A percentile compares a stretch with the other conserved stretches of the same genome.
These are phyloP conservation scores for Paragorgia papillata DNA, from an alignment of 92 coral and sea anemone genomes.

Conservation along the genomic window DNA sequence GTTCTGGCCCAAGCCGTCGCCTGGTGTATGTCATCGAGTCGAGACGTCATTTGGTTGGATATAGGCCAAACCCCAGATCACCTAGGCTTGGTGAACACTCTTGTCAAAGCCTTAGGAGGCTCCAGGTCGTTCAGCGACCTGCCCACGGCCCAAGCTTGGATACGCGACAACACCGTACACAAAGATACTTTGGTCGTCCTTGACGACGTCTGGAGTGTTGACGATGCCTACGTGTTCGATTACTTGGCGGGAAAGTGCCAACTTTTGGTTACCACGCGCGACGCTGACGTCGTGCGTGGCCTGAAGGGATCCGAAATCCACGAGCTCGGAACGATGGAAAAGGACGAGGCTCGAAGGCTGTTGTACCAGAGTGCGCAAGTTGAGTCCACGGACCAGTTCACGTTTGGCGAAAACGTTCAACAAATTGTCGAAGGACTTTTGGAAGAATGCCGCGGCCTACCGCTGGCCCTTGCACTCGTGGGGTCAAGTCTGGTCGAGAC, in stretches of 20 bases:
- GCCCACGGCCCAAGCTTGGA: constrained; percentile 57
- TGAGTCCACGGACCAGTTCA: constrained; percentile 6
- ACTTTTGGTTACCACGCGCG: constrained; percentile 58
- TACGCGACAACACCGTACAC: constrained; percentile 48
- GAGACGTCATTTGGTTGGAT: constrained; percentile 68
- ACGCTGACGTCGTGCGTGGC: constrained; percentile 63
- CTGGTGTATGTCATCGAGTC: constrained; percentile 49
- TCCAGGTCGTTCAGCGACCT: constrained; percentile 42
- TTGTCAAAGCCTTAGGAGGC: constrained; percentile 57
- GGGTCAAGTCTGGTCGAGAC: constrained; percentile 63
- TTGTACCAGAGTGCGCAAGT: constrained; percentile 51
- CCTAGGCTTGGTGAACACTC: constrained; percentile 49
- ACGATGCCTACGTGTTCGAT: constrained; percentile 62
- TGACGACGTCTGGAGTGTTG: constrained; percentile 70
- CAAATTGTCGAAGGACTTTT: constrained; percentile 47
- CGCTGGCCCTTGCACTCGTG: constrained; percentile 60
- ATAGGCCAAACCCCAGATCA: constrained; percentile 62
- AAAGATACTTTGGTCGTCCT: constrained; percentile 56
- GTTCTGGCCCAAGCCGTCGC: constrained; percentile 68
- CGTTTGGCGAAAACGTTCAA: constrained; percentile 37
- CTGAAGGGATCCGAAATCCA: constrained; percentile 56
- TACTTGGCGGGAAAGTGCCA: constrained; percentile 60
- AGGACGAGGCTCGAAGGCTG: constrained; percentile 53
- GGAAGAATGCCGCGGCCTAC: constrained; percentile 60
- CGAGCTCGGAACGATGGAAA: constrained; percentile 55